phyloP scores from a whole-genome alignment of 2,113 vertebrate species.

The Eublepharis macularius region DNA sequence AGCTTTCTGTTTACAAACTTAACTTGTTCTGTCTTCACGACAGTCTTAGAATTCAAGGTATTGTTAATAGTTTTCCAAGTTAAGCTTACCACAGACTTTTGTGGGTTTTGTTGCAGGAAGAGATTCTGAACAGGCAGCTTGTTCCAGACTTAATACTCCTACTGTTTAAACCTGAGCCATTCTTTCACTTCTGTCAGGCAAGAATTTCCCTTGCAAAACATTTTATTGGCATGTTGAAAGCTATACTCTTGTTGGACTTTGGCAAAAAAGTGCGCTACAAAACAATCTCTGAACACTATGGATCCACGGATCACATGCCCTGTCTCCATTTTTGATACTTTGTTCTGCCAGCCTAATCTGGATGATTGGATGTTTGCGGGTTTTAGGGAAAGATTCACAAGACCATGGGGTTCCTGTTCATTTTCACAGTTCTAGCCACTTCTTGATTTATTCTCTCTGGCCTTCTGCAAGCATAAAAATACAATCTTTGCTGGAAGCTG shows the following conservation, averaged over 20 bases:
- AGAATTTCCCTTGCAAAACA: background rate
- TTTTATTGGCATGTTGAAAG: background rate
- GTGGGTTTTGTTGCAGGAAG: background rate
- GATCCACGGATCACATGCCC: background rate
- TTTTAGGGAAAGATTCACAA: constrained; percentile 10
- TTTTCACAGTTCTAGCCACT: constrained; percentile 63
- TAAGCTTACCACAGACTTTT: background rate
- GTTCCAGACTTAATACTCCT: background rate
- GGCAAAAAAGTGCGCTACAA: background rate
- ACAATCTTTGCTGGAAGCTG: constrained; percentile 81
- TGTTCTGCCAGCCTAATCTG: background rate
- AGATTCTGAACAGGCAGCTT: background rate
- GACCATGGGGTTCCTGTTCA: constrained; percentile 31
- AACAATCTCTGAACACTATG: background rate
- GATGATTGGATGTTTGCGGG: background rate
- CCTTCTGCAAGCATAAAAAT: constrained; percentile 76
- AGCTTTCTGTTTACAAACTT: background rate
- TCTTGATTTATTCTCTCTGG: constrained; percentile 75
- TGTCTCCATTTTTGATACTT: background rate
- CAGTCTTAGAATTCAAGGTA: background rate
- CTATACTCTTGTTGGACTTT: background rate
- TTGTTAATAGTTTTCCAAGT: background rate
- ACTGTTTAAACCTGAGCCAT: background rate
- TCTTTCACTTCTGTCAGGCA: background rate
- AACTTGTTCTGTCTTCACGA: background rate